phyloP scores from a whole-genome alignment of 2,113 vertebrate species.

The Haemorhous mexicanus region DNA sequence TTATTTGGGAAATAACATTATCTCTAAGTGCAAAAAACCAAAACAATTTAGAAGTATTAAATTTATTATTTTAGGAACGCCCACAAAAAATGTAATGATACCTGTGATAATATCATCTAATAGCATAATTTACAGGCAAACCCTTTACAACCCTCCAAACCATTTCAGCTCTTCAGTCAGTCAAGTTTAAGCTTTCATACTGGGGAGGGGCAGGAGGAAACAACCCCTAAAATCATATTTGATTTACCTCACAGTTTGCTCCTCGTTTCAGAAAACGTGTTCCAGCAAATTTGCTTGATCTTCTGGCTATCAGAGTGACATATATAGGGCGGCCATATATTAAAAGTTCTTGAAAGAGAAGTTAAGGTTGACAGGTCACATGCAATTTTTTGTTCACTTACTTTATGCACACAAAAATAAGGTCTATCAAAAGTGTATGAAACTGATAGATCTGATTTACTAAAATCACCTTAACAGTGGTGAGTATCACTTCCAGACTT shows the following conservation, averaged over 20 bases:
- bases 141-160: not conserved
- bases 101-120: not conserved
- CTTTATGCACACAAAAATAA: not conserved
- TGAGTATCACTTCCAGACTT: not conserved
- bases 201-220: not conserved
- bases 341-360: conserved; percentile 81
- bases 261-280: conserved; percentile 98
- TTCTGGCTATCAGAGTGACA: conserved; percentile 93
- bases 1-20: not conserved
- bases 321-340: conserved; percentile 95
- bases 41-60: not conserved
- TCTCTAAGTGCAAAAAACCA: not conserved
- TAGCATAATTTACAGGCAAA: not conserved
- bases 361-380: conserved; percentile 71
- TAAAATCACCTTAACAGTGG: not conserved
- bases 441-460: not conserved
- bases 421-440: not conserved
- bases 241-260: conserved; percentile 90
- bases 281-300: conserved; percentile 95
- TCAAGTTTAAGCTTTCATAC: not conserved
- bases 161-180: not conserved
- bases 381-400: not conserved
- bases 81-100: not conserved
- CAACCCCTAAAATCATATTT: not conserved
- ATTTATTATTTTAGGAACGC: not conserved